Base-by-base conservation (phyloP, 2,888 invertebrate genomes). In the Ypsolopha sequella region DNA sequence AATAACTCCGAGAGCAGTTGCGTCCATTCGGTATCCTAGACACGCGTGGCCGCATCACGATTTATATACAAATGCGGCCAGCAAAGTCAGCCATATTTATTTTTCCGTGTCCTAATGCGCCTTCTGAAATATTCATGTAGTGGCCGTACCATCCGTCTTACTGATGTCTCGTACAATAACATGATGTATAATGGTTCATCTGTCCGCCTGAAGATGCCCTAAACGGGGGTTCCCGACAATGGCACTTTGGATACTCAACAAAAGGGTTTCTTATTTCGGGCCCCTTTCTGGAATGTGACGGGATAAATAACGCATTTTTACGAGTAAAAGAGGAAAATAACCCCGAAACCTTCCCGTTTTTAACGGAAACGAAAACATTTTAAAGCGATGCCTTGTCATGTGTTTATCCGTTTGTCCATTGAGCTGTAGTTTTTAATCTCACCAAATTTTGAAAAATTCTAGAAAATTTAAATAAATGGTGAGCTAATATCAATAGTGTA, bases 41-140 rank as follows among this genome's bases (percentile, higher is more conserved):
- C 82, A 81, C 80, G 82, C 68, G 61, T 70, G 64, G 63, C 65
- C 41, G 64, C 64, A 70, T 73, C 65, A 74, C 78, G 79, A 82
- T 82, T 82, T 81, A 81, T 81, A 78, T 74, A 81, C 77, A 77
- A 76, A 80, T 77, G 76, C 78, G 80, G 73, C 73, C 76, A 75
- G 70, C 69, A 68, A 75, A 77, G 76, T 73, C 74, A 65, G 70
- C 71, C 76, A 76, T 82, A 81, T 84, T 81, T 84, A 81, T 82
- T 81, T 81, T 81, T 78, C 77, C 74, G 68, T 68, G 73, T 70
- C 78, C 78, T 81, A 82, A 85, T 82, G 77, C 76, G 69, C 65
- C 75, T 76, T 62, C 66, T 84, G 82, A 85, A 82, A 85, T 85
- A 85, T 85, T 84, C 82, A 85, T 84, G 71, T 63, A 69, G 70